phyloP scores from a whole-genome alignment of 2,888 invertebrate species.

The Pollenia griseotomentosa region DNA sequence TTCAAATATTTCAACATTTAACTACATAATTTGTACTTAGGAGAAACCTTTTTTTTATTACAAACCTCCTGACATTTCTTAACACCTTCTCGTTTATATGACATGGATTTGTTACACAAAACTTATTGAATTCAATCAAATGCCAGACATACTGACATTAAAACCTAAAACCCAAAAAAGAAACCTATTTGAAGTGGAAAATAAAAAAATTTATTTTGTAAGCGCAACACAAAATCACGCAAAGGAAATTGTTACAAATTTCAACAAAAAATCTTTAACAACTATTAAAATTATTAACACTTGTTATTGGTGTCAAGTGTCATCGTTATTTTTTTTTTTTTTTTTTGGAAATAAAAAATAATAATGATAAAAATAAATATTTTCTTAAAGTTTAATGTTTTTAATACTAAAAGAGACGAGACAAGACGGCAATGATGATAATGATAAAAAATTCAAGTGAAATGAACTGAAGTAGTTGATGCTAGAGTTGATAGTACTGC shows the following conservation, averaged over 20 bases:
- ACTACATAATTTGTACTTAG: background rate
- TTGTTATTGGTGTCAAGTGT: slow-evolving; percentile 70
- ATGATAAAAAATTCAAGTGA: background rate
- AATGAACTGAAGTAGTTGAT: background rate
- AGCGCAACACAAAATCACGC: background rate
- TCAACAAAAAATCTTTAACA: slow-evolving; percentile 9
- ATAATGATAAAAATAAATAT: slow-evolving; percentile 21
- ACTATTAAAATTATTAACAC: slow-evolving; percentile 38
- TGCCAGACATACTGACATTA: slow-evolving; percentile 50
- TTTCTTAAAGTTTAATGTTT: slow-evolving; percentile 12
- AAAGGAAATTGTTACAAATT: slow-evolving; percentile 51
- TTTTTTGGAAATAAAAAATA: background rate
- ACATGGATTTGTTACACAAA: slow-evolving; percentile 22
- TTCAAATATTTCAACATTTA: background rate
- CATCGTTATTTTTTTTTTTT: slow-evolving; percentile 4
- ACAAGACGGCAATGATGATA: background rate
- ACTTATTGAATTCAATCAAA: slow-evolving; percentile 45
- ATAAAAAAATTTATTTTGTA: background rate
- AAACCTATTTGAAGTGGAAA: slow-evolving; percentile 20
- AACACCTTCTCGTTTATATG: slow-evolving; percentile 15
- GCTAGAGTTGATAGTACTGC: background rate
- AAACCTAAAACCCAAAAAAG: slow-evolving; percentile 9
- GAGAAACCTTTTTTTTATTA: slow-evolving; percentile 17
- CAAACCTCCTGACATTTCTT: slow-evolving; percentile 9
- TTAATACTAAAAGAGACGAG: background rate